These are phyloP conservation scores for Saguinus imperator DNA, from an alignment of 2,113 vertebrate genomes.

Conservation along the genomic window DNA sequence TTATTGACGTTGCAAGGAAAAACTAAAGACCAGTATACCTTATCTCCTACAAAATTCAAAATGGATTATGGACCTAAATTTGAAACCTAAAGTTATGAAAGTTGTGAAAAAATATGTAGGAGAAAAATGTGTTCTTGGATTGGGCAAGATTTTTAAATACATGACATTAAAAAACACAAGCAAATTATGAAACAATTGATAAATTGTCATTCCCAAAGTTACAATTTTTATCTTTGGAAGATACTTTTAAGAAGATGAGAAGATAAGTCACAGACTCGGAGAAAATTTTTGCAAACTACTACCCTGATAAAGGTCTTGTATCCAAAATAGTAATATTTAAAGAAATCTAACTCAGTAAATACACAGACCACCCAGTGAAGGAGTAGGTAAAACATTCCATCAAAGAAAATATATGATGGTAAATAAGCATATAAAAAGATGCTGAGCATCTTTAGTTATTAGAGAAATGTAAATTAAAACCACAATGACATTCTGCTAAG, in stretches of 20 bases:
- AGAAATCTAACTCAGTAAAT: neutral
- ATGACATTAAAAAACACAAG: neutral
- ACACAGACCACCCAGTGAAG: neutral
- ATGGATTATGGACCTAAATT: neutral
- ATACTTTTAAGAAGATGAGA: neutral
- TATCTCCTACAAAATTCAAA: neutral
- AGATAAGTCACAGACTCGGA: neutral
- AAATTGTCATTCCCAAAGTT: neutral
- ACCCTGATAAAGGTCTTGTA: neutral
- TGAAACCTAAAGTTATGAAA: neutral
- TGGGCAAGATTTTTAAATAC: neutral
- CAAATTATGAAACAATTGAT: neutral
- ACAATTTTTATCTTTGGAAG: neutral
- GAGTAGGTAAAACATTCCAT: neutral
- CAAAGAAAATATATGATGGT: neutral
- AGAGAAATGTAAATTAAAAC: neutral
- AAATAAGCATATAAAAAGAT: neutral
- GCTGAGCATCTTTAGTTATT: neutral
- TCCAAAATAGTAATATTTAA: neutral
- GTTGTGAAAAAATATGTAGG: neutral
- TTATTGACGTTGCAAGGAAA: neutral
- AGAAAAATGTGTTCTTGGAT: neutral
- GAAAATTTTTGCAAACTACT: neutral
- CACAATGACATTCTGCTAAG: neutral
- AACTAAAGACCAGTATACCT: neutral